A percentile compares a stretch with the other conserved stretches of the same genome.
Evolutionary conservation across 2,888 invertebrate species (phyloP).

Genomic region (Pyrochroa serraticornis): DNA sequence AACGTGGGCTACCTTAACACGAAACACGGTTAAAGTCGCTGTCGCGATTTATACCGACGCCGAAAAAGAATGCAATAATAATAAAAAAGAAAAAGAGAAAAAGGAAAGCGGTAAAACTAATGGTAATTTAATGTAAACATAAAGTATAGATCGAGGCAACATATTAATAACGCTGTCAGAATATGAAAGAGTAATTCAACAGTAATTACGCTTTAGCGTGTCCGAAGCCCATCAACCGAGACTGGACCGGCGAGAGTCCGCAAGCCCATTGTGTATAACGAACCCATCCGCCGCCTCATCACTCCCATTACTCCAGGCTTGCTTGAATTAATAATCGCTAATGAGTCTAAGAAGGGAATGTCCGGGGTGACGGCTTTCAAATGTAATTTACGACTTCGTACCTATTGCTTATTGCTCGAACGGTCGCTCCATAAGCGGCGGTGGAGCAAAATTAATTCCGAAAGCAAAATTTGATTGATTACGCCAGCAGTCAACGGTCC

Average conservation of each 20-base stretch:
- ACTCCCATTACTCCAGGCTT: conserved; percentile 19
- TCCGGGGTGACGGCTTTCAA: no score
- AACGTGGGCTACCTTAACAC: conserved; percentile 28
- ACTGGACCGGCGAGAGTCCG: conserved; percentile 39
- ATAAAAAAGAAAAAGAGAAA: conserved; percentile 9
- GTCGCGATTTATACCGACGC: not conserved
- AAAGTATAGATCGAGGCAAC: conserved; percentile 41
- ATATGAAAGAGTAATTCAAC: conserved; percentile 51
- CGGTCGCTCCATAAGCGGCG: no score
- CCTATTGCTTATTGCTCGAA: no score
- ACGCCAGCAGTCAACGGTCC: no score
- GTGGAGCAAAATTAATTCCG: no score
- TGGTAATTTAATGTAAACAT: conserved; percentile 50
- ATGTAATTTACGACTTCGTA: no score
- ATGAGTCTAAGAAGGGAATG: conserved; percentile 11
- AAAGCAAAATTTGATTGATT: no score
- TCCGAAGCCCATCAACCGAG: conserved; percentile 44
- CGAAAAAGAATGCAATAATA: not conserved
- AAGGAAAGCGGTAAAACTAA: conserved; percentile 35
- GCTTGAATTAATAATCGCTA: conserved; percentile 22
- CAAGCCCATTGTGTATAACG: conserved; percentile 18
- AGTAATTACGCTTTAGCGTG: conserved; percentile 54
- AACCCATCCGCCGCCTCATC: conserved; percentile 20
- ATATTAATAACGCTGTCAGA: conserved; percentile 53
- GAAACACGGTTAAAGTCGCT: conserved; percentile 13